These are phyloP conservation scores for Pogonomyrmex barbatus DNA, from an alignment of 1,140 invertebrate species.

Conservation along the genomic window DNA sequence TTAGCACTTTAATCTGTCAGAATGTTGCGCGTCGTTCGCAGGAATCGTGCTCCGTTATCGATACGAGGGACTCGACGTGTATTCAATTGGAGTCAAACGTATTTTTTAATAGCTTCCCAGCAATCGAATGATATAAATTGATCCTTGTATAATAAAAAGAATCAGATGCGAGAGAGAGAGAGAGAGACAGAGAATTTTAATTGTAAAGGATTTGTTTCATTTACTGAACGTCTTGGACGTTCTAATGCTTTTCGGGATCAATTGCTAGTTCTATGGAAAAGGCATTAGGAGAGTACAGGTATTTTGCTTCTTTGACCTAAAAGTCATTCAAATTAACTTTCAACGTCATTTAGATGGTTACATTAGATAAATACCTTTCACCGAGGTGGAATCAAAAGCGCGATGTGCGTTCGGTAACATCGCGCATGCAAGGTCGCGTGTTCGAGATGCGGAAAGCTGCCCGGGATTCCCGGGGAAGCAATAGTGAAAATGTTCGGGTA, in stretches of 20 bases:
- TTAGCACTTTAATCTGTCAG: conserved; percentile 40
- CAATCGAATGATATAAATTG: background rate
- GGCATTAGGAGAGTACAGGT: background rate
- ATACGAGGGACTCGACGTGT: background rate
- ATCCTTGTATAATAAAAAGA: background rate
- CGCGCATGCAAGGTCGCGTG: conserved; percentile 34
- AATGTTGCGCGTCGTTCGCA: conserved; percentile 21
- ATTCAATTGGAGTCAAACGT: background rate
- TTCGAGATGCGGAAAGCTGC: background rate
- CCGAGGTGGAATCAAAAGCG: background rate
- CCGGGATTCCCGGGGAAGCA: conserved; percentile 3
- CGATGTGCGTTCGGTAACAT: background rate
- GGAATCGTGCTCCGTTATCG: conserved; percentile 17
- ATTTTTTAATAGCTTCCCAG: background rate
- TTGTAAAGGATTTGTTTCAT: background rate
- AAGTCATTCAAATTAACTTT: conserved; percentile 31
- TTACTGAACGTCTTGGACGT: background rate
- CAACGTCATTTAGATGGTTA: background rate
- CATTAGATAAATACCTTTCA: conserved; percentile 13
- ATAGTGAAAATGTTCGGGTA: conserved; percentile 33
- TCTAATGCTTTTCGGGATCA: background rate
- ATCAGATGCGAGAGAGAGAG: too few relatives aligned
- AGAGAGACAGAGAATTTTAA: too few relatives aligned
- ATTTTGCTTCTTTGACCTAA: background rate
- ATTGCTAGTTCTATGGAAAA: background rate